Evolutionary conservation across 2,888 invertebrate genomes (phyloP), one percentile per base, ranked within the genome.

Genomic region (Pycnomerus fuliginosus): DNA sequence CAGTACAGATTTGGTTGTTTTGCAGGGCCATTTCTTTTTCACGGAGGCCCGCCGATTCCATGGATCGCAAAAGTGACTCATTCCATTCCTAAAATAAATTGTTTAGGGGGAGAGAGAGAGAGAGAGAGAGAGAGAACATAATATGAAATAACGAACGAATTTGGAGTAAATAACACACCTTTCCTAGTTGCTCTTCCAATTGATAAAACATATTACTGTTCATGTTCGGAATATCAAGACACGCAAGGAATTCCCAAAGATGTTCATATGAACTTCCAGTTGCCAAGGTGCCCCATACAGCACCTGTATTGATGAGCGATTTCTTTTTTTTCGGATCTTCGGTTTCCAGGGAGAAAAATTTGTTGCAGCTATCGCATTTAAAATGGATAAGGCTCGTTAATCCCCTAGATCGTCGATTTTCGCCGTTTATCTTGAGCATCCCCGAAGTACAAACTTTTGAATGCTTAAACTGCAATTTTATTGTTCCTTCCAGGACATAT

Each of bases 221-320:
- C 35, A 42, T 37, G 13, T 10, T 7, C 2, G 35, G 42, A 14
- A 42, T 28, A 24, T 42, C 42, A 27, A 36, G 16, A 14, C 25
- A 36, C 10, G 28, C 28, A n/a, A 42, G 11, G 3, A 17, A 16
- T 20, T 42, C 42, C 2, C 7, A 13, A 8, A 36, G 13, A 11
- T 42, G 42, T 3, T 16, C 2, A 15, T 16, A 25, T 8, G 16
- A 28, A 28, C 42, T 42, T 2, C 42, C 42, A 3, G 29, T 13
- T 14, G 42, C 42, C 11, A 42, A 11, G 3, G 35, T 42, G 1
- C 42, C 42, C 34, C 36, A 42, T 28, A 42, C 35, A 13, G 29
- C 35, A 2, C 42, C 42, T 4, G 13, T n/a, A 20, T 42, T 42
- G 25, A 42, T 42, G 2, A 15, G 3, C n/a, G 42, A 42, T 4